These are phyloP conservation scores for Paramormyrops hopkinsi DNA, from an alignment of 2,797 vertebrate genomes.

Conservation along the genomic window DNA sequence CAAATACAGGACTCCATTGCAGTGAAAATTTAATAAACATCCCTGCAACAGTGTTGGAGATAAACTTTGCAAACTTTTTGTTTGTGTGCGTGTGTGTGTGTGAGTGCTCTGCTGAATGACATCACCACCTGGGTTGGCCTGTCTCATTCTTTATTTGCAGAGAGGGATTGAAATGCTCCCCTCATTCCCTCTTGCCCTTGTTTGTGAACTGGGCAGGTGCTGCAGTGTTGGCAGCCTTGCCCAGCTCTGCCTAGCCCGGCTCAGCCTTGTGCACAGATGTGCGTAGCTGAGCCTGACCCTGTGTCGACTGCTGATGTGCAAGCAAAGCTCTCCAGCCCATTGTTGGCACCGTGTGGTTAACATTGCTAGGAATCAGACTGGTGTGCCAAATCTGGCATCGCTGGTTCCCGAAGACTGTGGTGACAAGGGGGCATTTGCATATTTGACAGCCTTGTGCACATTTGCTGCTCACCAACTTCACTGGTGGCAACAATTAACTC, in stretches of 20 bases:
- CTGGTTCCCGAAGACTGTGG: background rate
- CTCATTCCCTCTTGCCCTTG: background rate
- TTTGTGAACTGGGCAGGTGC: constrained; percentile 2
- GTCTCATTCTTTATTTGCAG: background rate
- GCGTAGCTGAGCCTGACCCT: background rate
- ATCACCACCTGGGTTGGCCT: background rate
- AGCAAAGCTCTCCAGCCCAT: background rate
- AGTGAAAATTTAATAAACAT: background rate
- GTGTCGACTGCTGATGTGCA: background rate
- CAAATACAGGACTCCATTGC: background rate
- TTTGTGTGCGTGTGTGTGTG: background rate
- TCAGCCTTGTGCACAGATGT: background rate
- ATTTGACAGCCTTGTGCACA: background rate
- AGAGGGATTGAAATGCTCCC: background rate
- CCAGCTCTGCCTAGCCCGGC: background rate
- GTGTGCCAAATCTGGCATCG: background rate
- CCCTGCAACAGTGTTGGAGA: background rate
- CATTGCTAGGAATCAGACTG: background rate
- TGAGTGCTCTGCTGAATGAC: background rate
- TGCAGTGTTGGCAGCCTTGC: constrained; percentile 8
- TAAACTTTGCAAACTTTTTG: background rate
- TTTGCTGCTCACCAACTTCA: background rate
- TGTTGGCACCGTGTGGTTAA: background rate
- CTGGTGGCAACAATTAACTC: background rate
- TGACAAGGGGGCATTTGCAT: background rate